Evolutionary conservation across 2,888 invertebrate genomes (phyloP).

Genomic region (Thecophora atra): DNA sequence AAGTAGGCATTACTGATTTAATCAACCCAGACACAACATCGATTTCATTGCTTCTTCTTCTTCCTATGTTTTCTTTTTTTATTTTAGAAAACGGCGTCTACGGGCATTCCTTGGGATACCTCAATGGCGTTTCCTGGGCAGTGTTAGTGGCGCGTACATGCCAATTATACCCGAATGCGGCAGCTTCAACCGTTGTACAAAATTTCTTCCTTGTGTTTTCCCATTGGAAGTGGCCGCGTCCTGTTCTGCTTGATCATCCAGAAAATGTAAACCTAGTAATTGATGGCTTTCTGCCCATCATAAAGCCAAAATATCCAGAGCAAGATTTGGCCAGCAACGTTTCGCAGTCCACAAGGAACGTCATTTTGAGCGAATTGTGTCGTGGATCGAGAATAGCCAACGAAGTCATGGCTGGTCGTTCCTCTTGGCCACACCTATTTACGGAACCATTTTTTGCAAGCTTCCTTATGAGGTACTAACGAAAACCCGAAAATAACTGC

Average conservation of each 20-base stretch:
- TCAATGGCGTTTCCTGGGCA: conserved; percentile 97
- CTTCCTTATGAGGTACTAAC: neutral
- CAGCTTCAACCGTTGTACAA: conserved; percentile 88
- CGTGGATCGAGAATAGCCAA: conserved; percentile 75
- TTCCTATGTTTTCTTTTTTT: no score
- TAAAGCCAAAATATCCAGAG: conserved; percentile 97
- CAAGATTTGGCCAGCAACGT: conserved; percentile 98
- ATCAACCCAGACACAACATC: neutral
- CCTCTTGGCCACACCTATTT: conserved; percentile 87
- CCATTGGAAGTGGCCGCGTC: conserved; percentile 97
- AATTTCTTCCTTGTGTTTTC: conserved; percentile 98
- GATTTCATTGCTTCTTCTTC: neutral
- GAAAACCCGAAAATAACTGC: neutral
- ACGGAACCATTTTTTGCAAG: conserved; percentile 86
- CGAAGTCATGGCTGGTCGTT: conserved; percentile 82
- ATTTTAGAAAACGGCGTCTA: conserved; percentile 89
- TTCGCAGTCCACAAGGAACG: conserved; percentile 83
- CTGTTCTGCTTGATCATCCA: conserved; percentile 86
- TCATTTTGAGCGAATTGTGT: conserved; percentile 90
- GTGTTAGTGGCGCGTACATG: conserved; percentile 96
- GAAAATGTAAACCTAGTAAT: no score
- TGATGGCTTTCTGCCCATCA: conserved; percentile 96
- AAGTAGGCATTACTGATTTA: conserved; percentile 70
- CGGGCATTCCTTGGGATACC: conserved; percentile 93
- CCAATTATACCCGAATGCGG: conserved; percentile 94